phyloP scores from a whole-genome alignment of 2,113 vertebrate species.

The Limanda limanda region DNA sequence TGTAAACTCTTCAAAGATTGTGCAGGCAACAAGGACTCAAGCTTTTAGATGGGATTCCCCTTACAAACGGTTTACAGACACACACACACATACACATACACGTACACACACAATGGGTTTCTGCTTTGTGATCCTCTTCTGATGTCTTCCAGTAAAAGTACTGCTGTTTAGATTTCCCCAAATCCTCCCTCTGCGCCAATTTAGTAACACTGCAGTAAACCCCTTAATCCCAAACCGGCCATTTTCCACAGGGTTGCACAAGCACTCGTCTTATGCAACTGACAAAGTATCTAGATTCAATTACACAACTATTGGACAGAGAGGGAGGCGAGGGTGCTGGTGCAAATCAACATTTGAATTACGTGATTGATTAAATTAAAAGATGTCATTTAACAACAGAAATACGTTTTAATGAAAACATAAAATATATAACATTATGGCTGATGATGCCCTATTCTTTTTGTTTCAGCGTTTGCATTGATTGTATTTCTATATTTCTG shows the following conservation, averaged over 20 bases:
- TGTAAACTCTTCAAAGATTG: not conserved
- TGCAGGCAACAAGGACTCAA: not conserved
- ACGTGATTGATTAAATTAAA: slow-evolving; percentile 7
- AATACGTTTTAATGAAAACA: too few relatives aligned
- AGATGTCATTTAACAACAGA: not conserved
- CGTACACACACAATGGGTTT: not conserved
- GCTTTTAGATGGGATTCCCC: not conserved
- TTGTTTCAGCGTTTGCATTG: not conserved
- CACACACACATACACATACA: slow-evolving; percentile 14
- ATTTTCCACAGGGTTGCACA: slow-evolving; percentile 65
- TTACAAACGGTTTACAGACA: not conserved
- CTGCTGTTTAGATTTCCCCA: not conserved
- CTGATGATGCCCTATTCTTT: not conserved
- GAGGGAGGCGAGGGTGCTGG: slow-evolving; percentile 24
- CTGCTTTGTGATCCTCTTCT: not conserved
- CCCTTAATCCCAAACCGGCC: slow-evolving; percentile 64
- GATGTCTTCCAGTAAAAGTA: not conserved
- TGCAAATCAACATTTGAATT: slow-evolving; percentile 24
- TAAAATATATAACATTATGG: not conserved
- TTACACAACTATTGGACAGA: slow-evolving; percentile 45
- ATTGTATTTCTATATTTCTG: not conserved
- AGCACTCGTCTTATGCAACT: slow-evolving; percentile 63
- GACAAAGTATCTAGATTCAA: slow-evolving; percentile 30
- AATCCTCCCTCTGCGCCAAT: slow-evolving; percentile 47
- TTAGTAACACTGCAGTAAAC: slow-evolving; percentile 52